Evolutionary conservation across 2,888 invertebrate species (phyloP), one percentile per base, ranked within the genome.

Genomic region (Onthophagus sagittarius): DNA sequence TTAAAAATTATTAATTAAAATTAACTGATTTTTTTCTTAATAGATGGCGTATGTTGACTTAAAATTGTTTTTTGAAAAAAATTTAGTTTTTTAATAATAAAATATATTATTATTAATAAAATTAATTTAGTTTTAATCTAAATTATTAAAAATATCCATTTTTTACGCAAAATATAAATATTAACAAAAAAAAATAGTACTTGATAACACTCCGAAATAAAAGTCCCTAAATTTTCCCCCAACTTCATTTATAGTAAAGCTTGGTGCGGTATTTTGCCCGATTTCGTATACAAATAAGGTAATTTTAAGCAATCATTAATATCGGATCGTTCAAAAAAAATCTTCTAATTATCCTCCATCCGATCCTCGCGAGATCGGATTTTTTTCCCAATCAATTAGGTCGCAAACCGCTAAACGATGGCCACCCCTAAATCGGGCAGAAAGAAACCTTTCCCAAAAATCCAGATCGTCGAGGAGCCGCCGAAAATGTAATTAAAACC

Each of bases 391-490:
- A 53, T 53, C 39, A 53, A 11, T 7, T 53, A 53, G 7, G 11
- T 9, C 11, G 11, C 6, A 9, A 53, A 9, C 1, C 39, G 39
- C 13, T n/a, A 65, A 9, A 53, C 53, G 53, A 13, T 7, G 67
- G 15, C 6, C 67, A 13, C 67, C 69, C 69, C 67, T 64, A 72
- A 67, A 63, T 72, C 72, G 69, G 72, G 83, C 62, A 83, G 80
- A 77, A 83, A 81, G 79, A 82, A 80, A 77, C 85, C 85, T 72
- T 87, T 87, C 80, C 84, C 89, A 39, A 15, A 71, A 63, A 74
- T 88, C 84, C 86, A 86, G 89, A n/a, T n/a, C 32, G 84, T 87
- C 13, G 87, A 88, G 70, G 88, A 89, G 78, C 81, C 85, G 62
- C 86, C 87, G 72, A 83, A 87, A 76, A 85, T 88, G 89, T 89